Evolutionary conservation across 2,888 invertebrate genomes (phyloP), one percentile per base, ranked within the genome.

Genomic region (Andrena bucephala): DNA sequence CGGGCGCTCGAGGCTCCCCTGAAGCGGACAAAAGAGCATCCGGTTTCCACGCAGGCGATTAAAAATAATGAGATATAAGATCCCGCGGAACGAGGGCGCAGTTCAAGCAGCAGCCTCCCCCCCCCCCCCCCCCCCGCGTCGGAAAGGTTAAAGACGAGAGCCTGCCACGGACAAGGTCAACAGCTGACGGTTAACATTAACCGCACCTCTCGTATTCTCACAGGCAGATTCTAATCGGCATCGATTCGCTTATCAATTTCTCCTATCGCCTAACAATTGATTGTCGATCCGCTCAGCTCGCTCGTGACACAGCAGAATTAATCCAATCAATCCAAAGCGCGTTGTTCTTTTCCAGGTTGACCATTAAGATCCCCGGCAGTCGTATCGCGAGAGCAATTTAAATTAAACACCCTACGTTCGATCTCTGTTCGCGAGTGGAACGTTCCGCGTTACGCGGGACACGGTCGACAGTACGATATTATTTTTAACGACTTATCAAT

Each of bases 131-230:
- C 20, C 50, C 33, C 10, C 10, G 52, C 8, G 16, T 2, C 13
- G 50, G 42, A 54, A 31, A 65, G 42, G 63, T 78, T 78, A 66
- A 62, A 81, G 73, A 73, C 2, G 67, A 74, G 66, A 81, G 65
- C 42, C 29, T 70, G 27, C 31, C 20, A 8, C 59, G 62, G 60
- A 63, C 75, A 82, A 81, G 75, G 81, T 82, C 81, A 82, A 71
- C 75, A 81, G 75, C 82, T 75, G 81, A 66, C 81, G 74, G 59
- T 81, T 78, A 78, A 81, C 67, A 54, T 68, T 72, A 77, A 60
- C 54, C 66, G 16, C 66, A 7, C 36, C 65, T 3, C 7, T 16
- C 29, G 5, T 42, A 24, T 52, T 24, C n/a, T 2, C 57, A 7
- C 10, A 31, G 54, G 1, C 27, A 16, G 59, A 79, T 74, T 62